These are phyloP conservation scores for Cerastis rubricosa DNA, from an alignment of 2,888 invertebrate genomes.

Conservation along the genomic window DNA sequence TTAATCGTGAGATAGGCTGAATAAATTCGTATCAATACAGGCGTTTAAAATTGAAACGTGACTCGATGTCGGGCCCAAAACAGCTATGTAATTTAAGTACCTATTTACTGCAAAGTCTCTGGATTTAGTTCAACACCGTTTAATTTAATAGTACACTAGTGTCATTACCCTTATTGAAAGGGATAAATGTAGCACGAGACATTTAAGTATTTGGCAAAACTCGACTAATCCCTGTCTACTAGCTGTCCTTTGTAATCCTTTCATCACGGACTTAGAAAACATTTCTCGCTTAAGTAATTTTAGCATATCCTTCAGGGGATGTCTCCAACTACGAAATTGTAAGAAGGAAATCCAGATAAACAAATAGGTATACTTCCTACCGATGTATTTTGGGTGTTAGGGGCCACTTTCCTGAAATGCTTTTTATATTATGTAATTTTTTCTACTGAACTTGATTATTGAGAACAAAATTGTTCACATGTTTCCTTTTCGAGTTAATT, in stretches of 20 bases:
- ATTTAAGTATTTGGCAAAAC: slow-evolving; percentile 29
- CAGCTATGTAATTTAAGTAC: slow-evolving; percentile 15
- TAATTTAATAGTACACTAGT: slow-evolving; percentile 9
- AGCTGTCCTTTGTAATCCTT: slow-evolving; percentile 32
- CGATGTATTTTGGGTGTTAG: neutral
- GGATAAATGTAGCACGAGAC: slow-evolving; percentile 8
- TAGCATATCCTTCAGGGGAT: neutral
- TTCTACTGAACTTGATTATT: neutral
- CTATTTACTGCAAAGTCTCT: neutral
- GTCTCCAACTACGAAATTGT: neutral
- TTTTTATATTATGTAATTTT: neutral
- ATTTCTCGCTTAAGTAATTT: slow-evolving; percentile 26
- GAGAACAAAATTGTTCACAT: no score
- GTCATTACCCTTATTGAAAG: slow-evolving; percentile 1
- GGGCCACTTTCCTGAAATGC: neutral
- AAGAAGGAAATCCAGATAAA: slow-evolving; percentile 9
- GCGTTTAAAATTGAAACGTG: slow-evolving; percentile 41
- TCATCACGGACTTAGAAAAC: slow-evolving; percentile 14
- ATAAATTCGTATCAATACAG: slow-evolving; percentile 22
- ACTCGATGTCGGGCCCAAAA: slow-evolving; percentile 28
- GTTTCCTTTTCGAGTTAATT: neutral
- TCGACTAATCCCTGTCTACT: slow-evolving; percentile 35
- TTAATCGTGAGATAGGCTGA: slow-evolving; percentile 34
- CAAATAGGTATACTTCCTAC: neutral
- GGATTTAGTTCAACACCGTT: slow-evolving; percentile 5